Base-by-base conservation (phyloP, 2,797 vertebrate species). In the Picus viridis region DNA sequence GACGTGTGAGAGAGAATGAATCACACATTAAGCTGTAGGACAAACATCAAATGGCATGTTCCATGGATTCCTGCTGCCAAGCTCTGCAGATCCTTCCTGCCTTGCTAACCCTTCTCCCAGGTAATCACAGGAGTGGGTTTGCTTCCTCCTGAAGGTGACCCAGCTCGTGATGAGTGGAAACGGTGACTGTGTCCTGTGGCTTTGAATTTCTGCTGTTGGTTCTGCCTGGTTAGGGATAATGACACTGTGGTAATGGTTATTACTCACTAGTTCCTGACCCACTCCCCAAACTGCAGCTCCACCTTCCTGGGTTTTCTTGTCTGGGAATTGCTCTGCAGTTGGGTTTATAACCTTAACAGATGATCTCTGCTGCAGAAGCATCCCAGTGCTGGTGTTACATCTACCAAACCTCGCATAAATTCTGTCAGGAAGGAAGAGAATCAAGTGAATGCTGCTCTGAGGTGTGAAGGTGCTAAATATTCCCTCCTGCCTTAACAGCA, bases 261-360 rank as follows among this genome's bases (percentile, higher is more conserved):
- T 93, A 72, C 81, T 71, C 59, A 56, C 12, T 19, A 84, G 41
- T 58, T 84, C 53, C 67, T 76, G 71, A 75, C 79, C 27, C 29
- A 19, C 69, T 36, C 57, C 73, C 41, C 70, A 70, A 4, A n/a
- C 41, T 24, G 43, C 51, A 88, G 30, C 74, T 89, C 59, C 68
- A 80, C 49, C 39, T 76, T 86, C 71, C 49, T 14, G 45, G 34
- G 56, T 67, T 78, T 93, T 80, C 79, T 64, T 29, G n/a, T 16
- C 70, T 77, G 78, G 71, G 82, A 71, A 75, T 41, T 68, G 53
- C 75, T 82, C 59, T 92, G 65, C 41, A 47, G 27, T 17, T 36
- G 61, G 62, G 83, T 94, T 93, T 85, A 62, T 65, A 83, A 88
- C 89, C 61, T 59, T 76, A 71, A 64, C 70, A 92, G 86, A 74